Evolutionary conservation across 2,113 vertebrate genomes (phyloP), one percentile per base, ranked within the genome.

Genomic region (Rafetus swinhoei): DNA sequence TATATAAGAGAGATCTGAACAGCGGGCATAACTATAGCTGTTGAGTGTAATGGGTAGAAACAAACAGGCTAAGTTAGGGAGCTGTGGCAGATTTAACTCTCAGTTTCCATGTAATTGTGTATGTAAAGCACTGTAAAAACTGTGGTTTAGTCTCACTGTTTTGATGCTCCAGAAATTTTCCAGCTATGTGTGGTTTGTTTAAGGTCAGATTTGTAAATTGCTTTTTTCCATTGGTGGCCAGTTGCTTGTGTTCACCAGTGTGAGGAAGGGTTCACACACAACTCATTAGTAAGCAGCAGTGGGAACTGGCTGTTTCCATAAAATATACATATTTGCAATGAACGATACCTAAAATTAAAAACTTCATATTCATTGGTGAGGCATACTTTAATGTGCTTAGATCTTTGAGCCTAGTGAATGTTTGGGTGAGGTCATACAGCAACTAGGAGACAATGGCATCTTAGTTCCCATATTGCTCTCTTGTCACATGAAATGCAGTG

Each of bases 171-270:
- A 82, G 87, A 7, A 32, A 0, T 52, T 84, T 82, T 6, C 15
- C 60, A 77, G 86, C 13, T 45, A 39, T 9, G 27, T 5, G 21
- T 1, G 8, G 81, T 18, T 15, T 53, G 82, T 57, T 45, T 93
- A 81, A 69, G 87, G 86, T 57, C 35, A 62, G 60, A 13, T 77
- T 77, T 82, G 9, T 84, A 53, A 87, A 81, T n/a, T 87, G 82
- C 90, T 85, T 35, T 19, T 10, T 84, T 84, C 88, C 11, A 2
- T n/a, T 1, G 81, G 86, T 4, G 0, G 45, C 1, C 81, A 89
- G 87, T 84, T 82, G 77, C 5, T 55, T 22, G 25, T 53, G 54
- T 56, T 85, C 76, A 52, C 45, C 82, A 79, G 45, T 84, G 86
- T 77, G 85, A 87, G 79, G 52, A 60, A 55, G 65, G 24, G 15